Evolutionary conservation across 2,113 vertebrate genomes (phyloP).

Genomic region (Colius striatus): DNA sequence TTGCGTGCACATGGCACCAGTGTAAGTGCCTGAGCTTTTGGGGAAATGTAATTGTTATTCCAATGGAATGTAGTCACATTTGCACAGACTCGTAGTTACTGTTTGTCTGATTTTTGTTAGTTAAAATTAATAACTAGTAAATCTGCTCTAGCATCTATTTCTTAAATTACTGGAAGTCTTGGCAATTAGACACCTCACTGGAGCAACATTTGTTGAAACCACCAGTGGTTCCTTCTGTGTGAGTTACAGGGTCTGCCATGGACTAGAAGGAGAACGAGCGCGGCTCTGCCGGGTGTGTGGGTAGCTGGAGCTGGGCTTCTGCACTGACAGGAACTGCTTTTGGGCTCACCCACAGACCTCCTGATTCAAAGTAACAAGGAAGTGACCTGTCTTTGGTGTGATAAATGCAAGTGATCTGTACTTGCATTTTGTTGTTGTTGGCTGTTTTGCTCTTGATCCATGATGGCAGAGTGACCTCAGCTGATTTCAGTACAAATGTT

Average conservation of each 20-base stretch:
- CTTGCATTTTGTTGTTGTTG: background rate
- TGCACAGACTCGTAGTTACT: background rate
- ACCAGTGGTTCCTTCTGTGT: background rate
- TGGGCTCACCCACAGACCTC: background rate
- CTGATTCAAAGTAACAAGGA: constrained; percentile 9
- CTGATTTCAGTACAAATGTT: background rate
- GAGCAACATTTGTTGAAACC: background rate
- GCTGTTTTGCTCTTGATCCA: background rate
- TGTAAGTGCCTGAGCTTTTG: background rate
- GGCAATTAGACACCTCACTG: background rate
- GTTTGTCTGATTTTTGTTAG: constrained; percentile 12
- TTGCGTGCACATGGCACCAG: background rate
- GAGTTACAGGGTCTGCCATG: background rate
- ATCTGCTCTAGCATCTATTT: background rate
- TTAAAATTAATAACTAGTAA: constrained; percentile 24
- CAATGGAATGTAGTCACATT: background rate
- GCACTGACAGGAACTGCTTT: background rate
- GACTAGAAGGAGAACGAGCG: background rate
- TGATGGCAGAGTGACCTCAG: background rate
- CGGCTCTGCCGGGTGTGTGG: background rate
- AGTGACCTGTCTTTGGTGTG: background rate
- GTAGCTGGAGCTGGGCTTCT: background rate
- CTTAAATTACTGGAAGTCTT: background rate
- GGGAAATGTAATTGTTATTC: background rate
- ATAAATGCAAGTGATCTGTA: background rate